Conservation (phyloP, 2,888 invertebrate genomes). For the Chaetogeoica ovagalla region DNA sequence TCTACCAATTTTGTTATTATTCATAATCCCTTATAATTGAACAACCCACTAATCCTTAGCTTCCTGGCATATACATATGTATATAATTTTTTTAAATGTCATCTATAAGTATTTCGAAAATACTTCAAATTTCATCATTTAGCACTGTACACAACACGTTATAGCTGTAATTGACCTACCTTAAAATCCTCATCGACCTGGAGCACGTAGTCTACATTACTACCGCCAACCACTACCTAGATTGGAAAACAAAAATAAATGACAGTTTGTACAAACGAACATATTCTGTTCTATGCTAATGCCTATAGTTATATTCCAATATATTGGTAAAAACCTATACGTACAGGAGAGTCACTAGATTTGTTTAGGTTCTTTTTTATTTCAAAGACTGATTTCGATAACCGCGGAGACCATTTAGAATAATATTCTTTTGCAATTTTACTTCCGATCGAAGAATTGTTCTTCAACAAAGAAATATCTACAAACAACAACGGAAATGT, state of each 20-base stretch:
- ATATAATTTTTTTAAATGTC: background rate
- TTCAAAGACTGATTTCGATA: slow-evolving; percentile 21
- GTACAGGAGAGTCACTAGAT: slow-evolving; percentile 12
- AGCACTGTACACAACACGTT: too few relatives aligned
- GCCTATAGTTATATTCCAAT: too few relatives aligned
- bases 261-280: background rate
- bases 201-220: slow-evolving; percentile 74
- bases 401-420: slow-evolving; percentile 44
- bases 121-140: background rate
- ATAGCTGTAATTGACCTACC: slow-evolving; percentile 63
- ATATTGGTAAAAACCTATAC: background rate
- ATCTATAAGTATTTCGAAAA: background rate
- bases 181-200: slow-evolving; percentile 68
- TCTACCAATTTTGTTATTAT: slow-evolving; percentile 23
- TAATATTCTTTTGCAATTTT: slow-evolving; percentile 72
- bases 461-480: slow-evolving; percentile 90
- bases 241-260: slow-evolving; percentile 57
- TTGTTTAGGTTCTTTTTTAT: slow-evolving; percentile 10
- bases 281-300: too few relatives aligned
- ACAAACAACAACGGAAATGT: slow-evolving; percentile 63
- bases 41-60: background rate
- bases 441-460: slow-evolving; percentile 85
- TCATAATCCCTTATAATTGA: background rate
- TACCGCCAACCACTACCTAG: slow-evolving; percentile 72
- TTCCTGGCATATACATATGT: background rate